These are phyloP conservation scores for Phymatocera aterrima DNA, from an alignment of 2,888 invertebrate species.

Conservation along the genomic window DNA sequence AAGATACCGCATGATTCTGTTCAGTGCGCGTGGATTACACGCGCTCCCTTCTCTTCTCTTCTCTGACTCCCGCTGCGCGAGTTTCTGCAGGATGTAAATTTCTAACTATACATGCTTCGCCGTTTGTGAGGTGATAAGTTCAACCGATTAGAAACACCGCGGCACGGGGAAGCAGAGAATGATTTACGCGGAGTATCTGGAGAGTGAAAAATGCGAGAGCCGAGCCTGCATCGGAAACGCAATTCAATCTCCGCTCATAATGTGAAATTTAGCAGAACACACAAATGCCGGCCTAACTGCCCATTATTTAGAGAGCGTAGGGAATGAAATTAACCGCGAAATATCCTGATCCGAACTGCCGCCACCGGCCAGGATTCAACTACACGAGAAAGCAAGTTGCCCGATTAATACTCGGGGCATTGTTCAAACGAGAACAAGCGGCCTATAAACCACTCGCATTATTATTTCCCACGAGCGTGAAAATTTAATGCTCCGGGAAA, in stretches of 20 bases:
- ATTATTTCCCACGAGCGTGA: constrained; percentile 37
- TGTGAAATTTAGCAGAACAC: neutral
- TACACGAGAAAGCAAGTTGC: constrained; percentile 27
- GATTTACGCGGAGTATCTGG: too few relatives aligned
- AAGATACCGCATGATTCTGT: constrained; percentile 55
- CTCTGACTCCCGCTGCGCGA: neutral
- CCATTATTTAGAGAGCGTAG: neutral
- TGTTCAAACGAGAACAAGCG: constrained; percentile 36
- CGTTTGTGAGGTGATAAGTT: too few relatives aligned
- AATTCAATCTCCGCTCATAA: neutral
- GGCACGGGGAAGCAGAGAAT: too few relatives aligned
- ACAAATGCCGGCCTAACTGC: neutral
- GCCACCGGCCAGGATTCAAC: constrained; percentile 8
- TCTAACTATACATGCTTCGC: too few relatives aligned
- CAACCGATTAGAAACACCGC: neutral
- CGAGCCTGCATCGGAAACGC: neutral
- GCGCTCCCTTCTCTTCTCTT: constrained; percentile 18
- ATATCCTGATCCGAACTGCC: constrained; percentile 22
- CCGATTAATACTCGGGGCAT: constrained; percentile 36
- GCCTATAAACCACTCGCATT: constrained; percentile 34
- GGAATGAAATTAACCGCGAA: constrained; percentile 14
- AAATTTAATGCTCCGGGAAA: constrained; percentile 30
- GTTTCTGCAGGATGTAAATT: neutral
- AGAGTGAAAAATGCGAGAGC: too few relatives aligned
- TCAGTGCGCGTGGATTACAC: constrained; percentile 52